Percentiles rank a stretch among this genome's conserved stretches.
Evolutionary conservation across 2,888 invertebrate genomes (phyloP).

Genomic region (Scotopteryx bipunctaria): DNA sequence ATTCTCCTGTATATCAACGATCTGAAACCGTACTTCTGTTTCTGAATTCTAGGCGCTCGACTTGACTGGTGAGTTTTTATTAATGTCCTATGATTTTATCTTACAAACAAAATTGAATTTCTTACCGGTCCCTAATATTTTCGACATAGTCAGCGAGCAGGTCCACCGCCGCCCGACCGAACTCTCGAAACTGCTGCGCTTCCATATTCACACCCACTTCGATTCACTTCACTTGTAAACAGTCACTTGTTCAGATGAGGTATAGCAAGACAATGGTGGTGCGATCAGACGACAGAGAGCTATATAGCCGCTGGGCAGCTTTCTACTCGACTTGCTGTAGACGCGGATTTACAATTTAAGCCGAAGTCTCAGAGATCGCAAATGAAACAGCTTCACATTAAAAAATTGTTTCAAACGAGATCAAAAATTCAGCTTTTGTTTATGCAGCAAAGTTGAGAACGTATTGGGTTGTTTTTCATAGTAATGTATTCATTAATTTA

Average conservation of each 20-base stretch:
- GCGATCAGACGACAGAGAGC: constrained; percentile 55
- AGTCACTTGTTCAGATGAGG: constrained; percentile 49
- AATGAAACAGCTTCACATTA: not conserved
- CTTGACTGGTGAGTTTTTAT: too few relatives aligned
- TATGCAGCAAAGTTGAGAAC: too few relatives aligned
- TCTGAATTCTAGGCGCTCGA: too few relatives aligned
- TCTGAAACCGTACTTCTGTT: too few relatives aligned
- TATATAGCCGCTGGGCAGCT: constrained; percentile 71
- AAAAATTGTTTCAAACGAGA: too few relatives aligned
- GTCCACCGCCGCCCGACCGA: constrained; percentile 94
- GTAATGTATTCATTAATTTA: too few relatives aligned
- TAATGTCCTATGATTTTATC: too few relatives aligned
- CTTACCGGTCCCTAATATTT: constrained; percentile 90
- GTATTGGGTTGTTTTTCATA: too few relatives aligned
- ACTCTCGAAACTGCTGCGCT: constrained; percentile 89
- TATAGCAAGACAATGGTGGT: constrained; percentile 69
- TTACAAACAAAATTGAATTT: too few relatives aligned
- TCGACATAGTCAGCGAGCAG: constrained; percentile 96
- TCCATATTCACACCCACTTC: constrained; percentile 84
- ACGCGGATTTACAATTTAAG: constrained; percentile 7
- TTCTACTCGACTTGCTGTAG: constrained; percentile 56
- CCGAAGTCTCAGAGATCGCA: not conserved
- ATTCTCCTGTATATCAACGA: too few relatives aligned
- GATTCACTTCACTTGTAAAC: constrained; percentile 23
- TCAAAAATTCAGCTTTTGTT: too few relatives aligned